Conservation (phyloP, 2,113 vertebrate genomes). For the Piprites chloris region DNA sequence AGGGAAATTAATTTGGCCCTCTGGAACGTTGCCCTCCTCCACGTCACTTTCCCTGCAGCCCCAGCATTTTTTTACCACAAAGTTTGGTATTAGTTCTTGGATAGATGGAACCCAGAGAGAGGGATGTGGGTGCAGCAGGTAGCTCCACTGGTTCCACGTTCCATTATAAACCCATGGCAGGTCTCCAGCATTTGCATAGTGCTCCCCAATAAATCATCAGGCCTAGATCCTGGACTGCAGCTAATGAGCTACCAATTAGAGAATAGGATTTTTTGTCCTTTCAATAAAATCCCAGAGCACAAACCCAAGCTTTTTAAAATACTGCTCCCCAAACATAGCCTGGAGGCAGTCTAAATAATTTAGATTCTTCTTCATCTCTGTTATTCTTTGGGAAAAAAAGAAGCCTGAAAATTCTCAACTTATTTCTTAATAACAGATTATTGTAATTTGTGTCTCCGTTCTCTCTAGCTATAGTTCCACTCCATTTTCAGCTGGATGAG, state of each 20-base stretch:
- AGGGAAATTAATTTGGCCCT: slow-evolving; percentile 62
- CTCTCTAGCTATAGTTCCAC: neutral
- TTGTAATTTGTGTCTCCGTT: neutral
- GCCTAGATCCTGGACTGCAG: neutral
- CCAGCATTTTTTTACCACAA: neutral
- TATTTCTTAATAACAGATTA: slow-evolving; percentile 24
- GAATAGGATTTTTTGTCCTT: slow-evolving; percentile 40
- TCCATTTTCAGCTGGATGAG: neutral
- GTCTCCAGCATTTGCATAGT: neutral
- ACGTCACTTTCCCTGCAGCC: neutral
- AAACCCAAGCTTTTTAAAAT: slow-evolving; percentile 24
- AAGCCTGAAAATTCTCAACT: neutral
- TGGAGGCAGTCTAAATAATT: slow-evolving; percentile 58
- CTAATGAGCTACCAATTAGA: slow-evolving; percentile 19
- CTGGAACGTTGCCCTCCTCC: slow-evolving; percentile 21
- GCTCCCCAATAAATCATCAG: slow-evolving; percentile 10
- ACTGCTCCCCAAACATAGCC: slow-evolving; percentile 24
- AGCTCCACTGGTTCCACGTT: neutral
- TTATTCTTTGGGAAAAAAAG: neutral
- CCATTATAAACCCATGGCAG: neutral
- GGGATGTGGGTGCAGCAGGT: neutral
- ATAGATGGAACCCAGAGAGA: neutral
- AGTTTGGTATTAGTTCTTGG: neutral
- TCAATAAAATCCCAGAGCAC: slow-evolving; percentile 21
- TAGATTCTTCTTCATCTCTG: slow-evolving; percentile 17